A percentile compares a stretch with the other conserved stretches of the same genome.
These are phyloP conservation scores for Hydrozoanthus tunicans DNA, from an alignment of 64 coral and sea anemone species.

Conservation along the genomic window DNA sequence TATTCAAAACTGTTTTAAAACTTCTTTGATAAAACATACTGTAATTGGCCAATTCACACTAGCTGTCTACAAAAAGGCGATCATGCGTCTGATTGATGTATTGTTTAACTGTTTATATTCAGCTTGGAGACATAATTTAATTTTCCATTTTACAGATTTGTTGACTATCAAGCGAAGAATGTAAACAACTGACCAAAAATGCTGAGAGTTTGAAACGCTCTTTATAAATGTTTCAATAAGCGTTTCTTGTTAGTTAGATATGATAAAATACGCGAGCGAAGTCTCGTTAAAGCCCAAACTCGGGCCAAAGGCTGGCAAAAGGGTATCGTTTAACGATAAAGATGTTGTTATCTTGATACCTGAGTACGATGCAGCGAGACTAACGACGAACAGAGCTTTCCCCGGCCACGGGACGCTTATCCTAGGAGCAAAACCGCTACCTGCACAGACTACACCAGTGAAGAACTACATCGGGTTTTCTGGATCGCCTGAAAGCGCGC, in stretches of 20 bases:
- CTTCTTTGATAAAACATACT: background rate
- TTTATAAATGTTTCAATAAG: background rate
- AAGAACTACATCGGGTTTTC: background rate
- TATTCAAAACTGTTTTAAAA: conserved; percentile 45
- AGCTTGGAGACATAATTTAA: conserved; percentile 31
- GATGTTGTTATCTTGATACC: conserved; percentile 34
- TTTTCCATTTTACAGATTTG: conserved; percentile 17
- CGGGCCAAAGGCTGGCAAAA: conserved; percentile 21
- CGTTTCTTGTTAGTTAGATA: background rate
- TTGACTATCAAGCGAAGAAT: conserved; percentile 41
- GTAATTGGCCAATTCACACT: conserved; percentile 37
- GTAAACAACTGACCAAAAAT: background rate
- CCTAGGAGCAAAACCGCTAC: background rate
- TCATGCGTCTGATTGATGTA: background rate
- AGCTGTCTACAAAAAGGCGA: background rate
- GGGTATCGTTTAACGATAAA: conserved; percentile 51
- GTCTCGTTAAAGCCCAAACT: conserved; percentile 17
- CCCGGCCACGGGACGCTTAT: background rate
- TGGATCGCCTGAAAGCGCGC: background rate
- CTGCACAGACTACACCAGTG: background rate
- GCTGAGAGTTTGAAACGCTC: background rate
- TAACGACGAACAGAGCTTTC: conserved; percentile 21
- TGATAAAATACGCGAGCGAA: conserved; percentile 22
- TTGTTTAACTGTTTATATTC: conserved; percentile 47
- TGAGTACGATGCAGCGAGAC: conserved; percentile 5